Conservation (phyloP, 2,797 vertebrate species). For the Alcedo atthis region DNA sequence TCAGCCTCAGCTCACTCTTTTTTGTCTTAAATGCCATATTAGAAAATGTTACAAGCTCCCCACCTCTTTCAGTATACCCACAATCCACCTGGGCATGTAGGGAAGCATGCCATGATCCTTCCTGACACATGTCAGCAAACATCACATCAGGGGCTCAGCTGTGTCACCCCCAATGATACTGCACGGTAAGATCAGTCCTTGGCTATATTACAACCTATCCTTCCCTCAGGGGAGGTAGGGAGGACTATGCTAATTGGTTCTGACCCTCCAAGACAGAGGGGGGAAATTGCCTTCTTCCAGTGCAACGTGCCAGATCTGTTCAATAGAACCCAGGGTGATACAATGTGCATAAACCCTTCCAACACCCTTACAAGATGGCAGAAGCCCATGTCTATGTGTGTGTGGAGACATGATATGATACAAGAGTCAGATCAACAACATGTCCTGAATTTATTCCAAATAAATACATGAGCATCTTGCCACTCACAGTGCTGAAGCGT, state of each 20-base stretch:
- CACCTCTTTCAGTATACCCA: slow-evolving; percentile 20
- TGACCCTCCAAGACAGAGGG: slow-evolving; percentile 11
- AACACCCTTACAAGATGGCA: background rate
- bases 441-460: background rate
- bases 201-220: slow-evolving; percentile 65
- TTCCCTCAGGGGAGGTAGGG: slow-evolving; percentile 30
- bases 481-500: background rate
- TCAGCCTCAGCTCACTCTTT: slow-evolving; percentile 53
- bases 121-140: slow-evolving; percentile 71
- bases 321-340: background rate
- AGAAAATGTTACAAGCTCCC: slow-evolving; percentile 34
- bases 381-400: rapidly evolving
- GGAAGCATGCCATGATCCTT: slow-evolving; percentile 54
- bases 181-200: slow-evolving; percentile 48
- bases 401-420: background rate
- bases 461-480: background rate
- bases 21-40: slow-evolving; percentile 68
- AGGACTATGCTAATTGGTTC: slow-evolving; percentile 50
- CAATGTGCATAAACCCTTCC: rapidly evolving
- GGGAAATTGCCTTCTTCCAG: background rate
- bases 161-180: slow-evolving; percentile 67
- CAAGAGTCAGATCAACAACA: background rate
- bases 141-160: slow-evolving; percentile 72
- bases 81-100: slow-evolving; percentile 46
- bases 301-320: background rate